phyloP scores from a whole-genome alignment of 2,888 invertebrate species.

The Tortrix viridana region DNA sequence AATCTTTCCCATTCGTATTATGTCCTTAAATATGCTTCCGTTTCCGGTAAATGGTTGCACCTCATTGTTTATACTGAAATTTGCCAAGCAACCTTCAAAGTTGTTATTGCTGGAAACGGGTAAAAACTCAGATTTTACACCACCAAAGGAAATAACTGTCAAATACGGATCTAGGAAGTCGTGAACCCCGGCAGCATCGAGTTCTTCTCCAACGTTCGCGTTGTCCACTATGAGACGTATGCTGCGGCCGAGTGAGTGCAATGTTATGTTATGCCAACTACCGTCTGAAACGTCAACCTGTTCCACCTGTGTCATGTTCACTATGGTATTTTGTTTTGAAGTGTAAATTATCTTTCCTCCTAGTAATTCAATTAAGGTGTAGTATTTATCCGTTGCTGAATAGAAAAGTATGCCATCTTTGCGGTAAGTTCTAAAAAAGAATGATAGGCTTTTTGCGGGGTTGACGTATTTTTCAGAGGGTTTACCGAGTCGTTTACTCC shows the following conservation, averaged over 20 bases:
- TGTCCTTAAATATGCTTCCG: conserved; percentile 91
- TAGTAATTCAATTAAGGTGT: conserved; percentile 91
- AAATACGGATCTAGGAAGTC: conserved; percentile 96
- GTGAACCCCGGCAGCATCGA: conserved; percentile 94
- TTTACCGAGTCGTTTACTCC: conserved; percentile 80
- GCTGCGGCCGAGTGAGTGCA: conserved; percentile 88
- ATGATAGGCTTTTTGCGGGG: conserved; percentile 89
- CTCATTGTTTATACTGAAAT: conserved; percentile 95
- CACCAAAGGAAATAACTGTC: conserved; percentile 91
- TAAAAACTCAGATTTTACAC: conserved; percentile 86
- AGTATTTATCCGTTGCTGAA: conserved; percentile 94
- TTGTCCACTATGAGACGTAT: conserved; percentile 90
- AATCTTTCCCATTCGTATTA: conserved; percentile 88
- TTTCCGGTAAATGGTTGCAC: conserved; percentile 95
- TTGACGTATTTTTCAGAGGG: conserved; percentile 58
- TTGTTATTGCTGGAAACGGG: conserved; percentile 82
- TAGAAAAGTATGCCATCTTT: conserved; percentile 92
- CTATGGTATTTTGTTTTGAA: conserved; percentile 90
- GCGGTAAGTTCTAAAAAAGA: conserved; percentile 92
- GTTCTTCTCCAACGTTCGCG: conserved; percentile 90
- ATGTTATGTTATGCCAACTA: conserved; percentile 94
- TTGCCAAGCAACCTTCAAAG: conserved; percentile 95
- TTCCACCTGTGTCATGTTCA: conserved; percentile 91
- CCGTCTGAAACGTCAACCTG: conserved; percentile 89
- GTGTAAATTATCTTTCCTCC: conserved; percentile 91